Percentiles rank a stretch among this genome's conserved stretches.
phyloP scores from a whole-genome alignment of 2,113 vertebrate genomes.

The Tupaia tana region DNA sequence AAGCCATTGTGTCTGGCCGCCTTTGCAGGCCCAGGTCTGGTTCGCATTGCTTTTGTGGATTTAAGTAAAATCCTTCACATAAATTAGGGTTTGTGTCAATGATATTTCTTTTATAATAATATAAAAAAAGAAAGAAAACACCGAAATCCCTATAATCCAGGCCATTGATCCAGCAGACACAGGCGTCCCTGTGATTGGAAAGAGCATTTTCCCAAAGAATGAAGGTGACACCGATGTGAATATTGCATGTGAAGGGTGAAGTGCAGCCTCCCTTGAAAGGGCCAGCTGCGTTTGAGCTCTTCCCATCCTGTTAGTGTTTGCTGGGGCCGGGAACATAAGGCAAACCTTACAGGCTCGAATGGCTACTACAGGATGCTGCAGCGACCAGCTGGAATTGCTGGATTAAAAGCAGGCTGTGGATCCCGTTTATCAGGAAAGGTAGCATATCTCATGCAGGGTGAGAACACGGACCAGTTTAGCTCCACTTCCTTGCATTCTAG shows the following conservation, averaged over 20 bases:
- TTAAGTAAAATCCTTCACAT: slow-evolving; percentile 57
- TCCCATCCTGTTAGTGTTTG: background rate
- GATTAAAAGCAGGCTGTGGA: background rate
- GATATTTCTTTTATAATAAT: slow-evolving; percentile 62
- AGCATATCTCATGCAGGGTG: background rate
- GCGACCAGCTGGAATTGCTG: background rate
- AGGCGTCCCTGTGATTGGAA: background rate
- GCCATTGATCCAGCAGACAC: background rate
- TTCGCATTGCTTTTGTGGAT: slow-evolving; percentile 65
- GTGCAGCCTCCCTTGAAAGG: background rate
- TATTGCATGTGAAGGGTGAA: background rate
- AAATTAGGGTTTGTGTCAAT: slow-evolving; percentile 62
- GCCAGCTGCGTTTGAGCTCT: background rate
- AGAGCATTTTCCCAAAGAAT: background rate
- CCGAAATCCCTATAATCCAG: slow-evolving; percentile 19
- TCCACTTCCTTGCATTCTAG: background rate
- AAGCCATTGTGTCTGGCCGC: slow-evolving; percentile 54
- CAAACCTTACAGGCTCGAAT: background rate
- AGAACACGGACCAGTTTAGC: background rate
- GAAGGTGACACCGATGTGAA: background rate
- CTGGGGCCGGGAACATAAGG: background rate
- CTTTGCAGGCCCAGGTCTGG: slow-evolving; percentile 47
- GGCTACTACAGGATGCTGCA: background rate
- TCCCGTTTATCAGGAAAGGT: background rate
- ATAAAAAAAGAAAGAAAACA: slow-evolving; percentile 17